These are phyloP conservation scores for Rambutsinella grinnellia DNA, from an alignment of 2,888 invertebrate species.

Conservation along the genomic window DNA sequence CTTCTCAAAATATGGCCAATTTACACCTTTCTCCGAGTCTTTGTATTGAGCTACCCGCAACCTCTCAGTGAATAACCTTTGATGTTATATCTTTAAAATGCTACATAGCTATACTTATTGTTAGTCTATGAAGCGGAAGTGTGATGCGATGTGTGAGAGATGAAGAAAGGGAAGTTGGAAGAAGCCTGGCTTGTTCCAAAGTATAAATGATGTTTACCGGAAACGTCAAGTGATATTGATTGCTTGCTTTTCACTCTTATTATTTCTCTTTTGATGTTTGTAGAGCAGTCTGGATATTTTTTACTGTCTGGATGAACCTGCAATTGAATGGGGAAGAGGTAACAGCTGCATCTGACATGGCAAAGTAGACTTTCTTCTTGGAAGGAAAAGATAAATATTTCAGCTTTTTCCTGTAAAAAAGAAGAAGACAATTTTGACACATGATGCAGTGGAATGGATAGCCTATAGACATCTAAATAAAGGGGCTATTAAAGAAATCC, in stretches of 20 bases:
- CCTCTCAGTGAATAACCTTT: neutral
- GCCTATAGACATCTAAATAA: no score
- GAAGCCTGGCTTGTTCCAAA: neutral
- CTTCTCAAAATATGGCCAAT: neutral
- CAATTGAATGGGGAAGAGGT: neutral
- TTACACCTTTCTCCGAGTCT: neutral
- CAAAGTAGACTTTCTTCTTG: neutral
- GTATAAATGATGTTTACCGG: conserved; percentile 13
- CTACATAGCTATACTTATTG: neutral
- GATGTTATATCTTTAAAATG: neutral
- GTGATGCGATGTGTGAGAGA: neutral
- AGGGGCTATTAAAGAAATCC: no score
- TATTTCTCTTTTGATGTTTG: neutral
- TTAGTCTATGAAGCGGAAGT: neutral
- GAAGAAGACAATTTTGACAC: neutral
- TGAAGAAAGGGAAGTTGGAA: neutral
- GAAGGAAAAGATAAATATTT: conserved; percentile 14
- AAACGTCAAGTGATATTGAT: conserved; percentile 21
- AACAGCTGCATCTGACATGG: neutral
- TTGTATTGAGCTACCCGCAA: neutral
- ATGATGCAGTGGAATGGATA: no score
- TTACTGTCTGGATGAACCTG: neutral
- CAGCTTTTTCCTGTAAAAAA: neutral
- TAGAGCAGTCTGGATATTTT: neutral
- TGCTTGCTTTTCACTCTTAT: neutral